Conservation (phyloP, 2,113 vertebrate genomes). For the Apus apus region DNA sequence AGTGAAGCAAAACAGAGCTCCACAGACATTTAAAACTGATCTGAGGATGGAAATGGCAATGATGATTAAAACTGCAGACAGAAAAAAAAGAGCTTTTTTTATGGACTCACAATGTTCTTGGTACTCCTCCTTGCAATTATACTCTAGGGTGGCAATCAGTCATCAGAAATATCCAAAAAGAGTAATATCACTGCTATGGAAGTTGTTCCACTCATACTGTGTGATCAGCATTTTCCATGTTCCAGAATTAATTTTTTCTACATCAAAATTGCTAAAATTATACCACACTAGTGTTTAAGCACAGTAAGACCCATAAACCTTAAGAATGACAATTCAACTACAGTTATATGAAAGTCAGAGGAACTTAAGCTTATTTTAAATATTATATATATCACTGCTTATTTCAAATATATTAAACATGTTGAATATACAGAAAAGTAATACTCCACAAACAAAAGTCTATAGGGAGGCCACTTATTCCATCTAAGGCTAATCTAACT, state of each 20-base stretch:
- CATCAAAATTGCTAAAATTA: not conserved
- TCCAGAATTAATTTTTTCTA: conserved; percentile 9
- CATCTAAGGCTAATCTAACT: not conserved
- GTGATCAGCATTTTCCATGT: not conserved
- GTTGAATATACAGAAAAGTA: not conserved
- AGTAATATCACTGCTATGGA: not conserved
- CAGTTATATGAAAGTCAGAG: conserved; percentile 13
- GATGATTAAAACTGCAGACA: conserved; percentile 21
- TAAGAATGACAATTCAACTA: not conserved
- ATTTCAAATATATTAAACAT: not conserved
- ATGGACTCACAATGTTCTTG: conserved; percentile 31
- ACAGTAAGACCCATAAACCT: not conserved
- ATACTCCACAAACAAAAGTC: not conserved
- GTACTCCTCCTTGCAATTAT: conserved; percentile 1
- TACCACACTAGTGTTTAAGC: not conserved
- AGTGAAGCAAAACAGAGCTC: not conserved
- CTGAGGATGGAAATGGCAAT: not conserved
- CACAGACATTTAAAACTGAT: not conserved
- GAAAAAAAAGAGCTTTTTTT: conserved; percentile 1
- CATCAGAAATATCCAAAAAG: conserved; percentile 7
- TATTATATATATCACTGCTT: not conserved
- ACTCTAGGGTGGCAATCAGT: conserved; percentile 23
- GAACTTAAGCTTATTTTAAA: conserved; percentile 2
- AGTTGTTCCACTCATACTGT: not conserved
- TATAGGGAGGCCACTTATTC: not conserved